Base-by-base conservation (phyloP, 2,113 vertebrate genomes). In the Dromas ardeola region DNA sequence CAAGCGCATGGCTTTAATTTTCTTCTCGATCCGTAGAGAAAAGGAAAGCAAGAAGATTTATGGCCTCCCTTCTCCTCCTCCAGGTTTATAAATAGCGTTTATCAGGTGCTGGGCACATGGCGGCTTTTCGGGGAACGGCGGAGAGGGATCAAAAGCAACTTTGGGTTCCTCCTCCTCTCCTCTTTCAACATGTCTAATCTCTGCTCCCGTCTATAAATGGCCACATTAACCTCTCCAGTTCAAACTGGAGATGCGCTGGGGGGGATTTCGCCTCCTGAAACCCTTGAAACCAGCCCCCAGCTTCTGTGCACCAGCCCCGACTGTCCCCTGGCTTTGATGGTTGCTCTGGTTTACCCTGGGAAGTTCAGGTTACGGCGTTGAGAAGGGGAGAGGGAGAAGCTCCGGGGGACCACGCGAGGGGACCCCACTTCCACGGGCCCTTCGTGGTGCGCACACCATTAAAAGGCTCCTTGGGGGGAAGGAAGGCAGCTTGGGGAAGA, bases 61-160 rank as follows among this genome's bases (percentile, higher is more conserved):
- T 97, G 95, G 93, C 96, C 97, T 72, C 86, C 38, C 72, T 43
- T 86, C 45, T 96, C 83, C 94, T 96, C 96, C 94, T 77, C 88
- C 76, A 87, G 90, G 80, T 96, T 97, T 92, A 95, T 94, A 94
- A 95, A 93, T 97, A 97, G 97, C 95, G 72, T 98, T 98, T 98
- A 98, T 99, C 98, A 99, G 98, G 98, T 97, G 98, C 97, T 97
- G 98, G 98, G 98, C 98, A 98, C 97, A 98, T 98, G 98, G 98
- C 91, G 93, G 81, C 82, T 92, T 79, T 71, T n/a, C 63, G 85
- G 97, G 92, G 86, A 96, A 91, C 1, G 73, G 61, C 81, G 4
- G 86, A 90, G 93, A 95, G 70, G 98, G 98, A 98, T 98, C 98
- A 96, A 97, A 99, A 98, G 98, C 97, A 98, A 96, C 86, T 19